These are phyloP conservation scores for Acipenser transmontanus DNA, from an alignment of 2,797 vertebrate species.

Conservation along the genomic window DNA sequence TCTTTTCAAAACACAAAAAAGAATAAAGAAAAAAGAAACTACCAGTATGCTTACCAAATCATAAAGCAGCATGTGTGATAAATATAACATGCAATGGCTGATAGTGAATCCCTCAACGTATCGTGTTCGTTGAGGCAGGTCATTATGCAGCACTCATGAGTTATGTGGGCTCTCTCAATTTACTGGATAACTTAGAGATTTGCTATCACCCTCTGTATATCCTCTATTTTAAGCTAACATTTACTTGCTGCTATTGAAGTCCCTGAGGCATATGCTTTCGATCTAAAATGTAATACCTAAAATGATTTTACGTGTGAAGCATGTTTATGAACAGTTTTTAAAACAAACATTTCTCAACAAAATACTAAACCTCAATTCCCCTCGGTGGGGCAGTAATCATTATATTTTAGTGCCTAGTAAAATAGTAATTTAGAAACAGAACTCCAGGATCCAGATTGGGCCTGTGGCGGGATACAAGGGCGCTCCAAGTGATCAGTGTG, in stretches of 20 bases:
- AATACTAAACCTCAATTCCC: not conserved
- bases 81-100: conserved; percentile 43
- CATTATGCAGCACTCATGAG: conserved; percentile 53
- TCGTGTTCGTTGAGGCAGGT: conserved; percentile 57
- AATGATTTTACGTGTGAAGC: conserved; percentile 20
- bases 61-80: conserved; percentile 51
- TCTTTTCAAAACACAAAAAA: not conserved
- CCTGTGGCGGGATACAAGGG: too few relatives aligned
- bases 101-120: conserved; percentile 39
- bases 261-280: conserved; percentile 33
- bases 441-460: too few relatives aligned
- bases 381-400: too few relatives aligned
- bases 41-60: conserved; percentile 21
- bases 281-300: conserved; percentile 37
- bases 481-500: not conserved
- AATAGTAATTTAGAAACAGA: too few relatives aligned
- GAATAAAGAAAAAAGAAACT: too few relatives aligned
- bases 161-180: conserved; percentile 7
- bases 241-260: conserved; percentile 16
- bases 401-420: too few relatives aligned
- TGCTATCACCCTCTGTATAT: conserved; percentile 2
- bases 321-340: conserved; percentile 4
- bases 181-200: conserved; percentile 3
- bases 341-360: conserved; percentile 2
- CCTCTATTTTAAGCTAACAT: conserved; percentile 26